Evolutionary conservation across 2,888 invertebrate genomes (phyloP).

Genomic region (Latheticus oryzae): DNA sequence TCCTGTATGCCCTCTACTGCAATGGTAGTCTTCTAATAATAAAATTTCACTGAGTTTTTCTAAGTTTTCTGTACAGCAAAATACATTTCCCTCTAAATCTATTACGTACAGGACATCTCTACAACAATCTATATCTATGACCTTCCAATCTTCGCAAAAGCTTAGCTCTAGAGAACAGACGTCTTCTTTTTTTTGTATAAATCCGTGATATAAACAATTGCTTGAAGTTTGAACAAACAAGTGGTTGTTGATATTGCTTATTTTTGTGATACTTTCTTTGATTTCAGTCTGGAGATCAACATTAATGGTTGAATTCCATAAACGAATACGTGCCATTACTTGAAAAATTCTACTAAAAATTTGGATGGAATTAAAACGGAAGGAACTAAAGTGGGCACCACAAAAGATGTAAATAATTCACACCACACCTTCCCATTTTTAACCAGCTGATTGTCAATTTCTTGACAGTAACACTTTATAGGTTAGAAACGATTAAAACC

Average conservation of each 20-base stretch:
- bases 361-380: slow-evolving; percentile 19
- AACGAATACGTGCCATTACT: slow-evolving; percentile 46
- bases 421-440: slow-evolving; percentile 38
- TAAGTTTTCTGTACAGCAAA: slow-evolving; percentile 69
- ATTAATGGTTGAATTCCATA: slow-evolving; percentile 57
- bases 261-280: slow-evolving; percentile 61
- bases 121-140: slow-evolving; percentile 74
- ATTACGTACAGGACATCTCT: slow-evolving; percentile 72
- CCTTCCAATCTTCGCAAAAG: slow-evolving; percentile 68
- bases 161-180: slow-evolving; percentile 53
- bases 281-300: slow-evolving; percentile 57
- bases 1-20: slow-evolving; percentile 72
- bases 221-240: slow-evolving; percentile 66
- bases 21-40: slow-evolving; percentile 73
- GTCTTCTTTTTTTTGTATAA: slow-evolving; percentile 51
- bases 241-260: slow-evolving; percentile 65
- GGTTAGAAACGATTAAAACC: slow-evolving; percentile 2
- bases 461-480: background rate
- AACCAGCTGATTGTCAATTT: slow-evolving; percentile 41
- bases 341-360: slow-evolving; percentile 30
- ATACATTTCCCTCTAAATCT: slow-evolving; percentile 72
- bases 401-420: slow-evolving; percentile 27
- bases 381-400: slow-evolving; percentile 21
- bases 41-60: slow-evolving; percentile 72
- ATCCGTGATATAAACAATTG: slow-evolving; percentile 65